Evolutionary conservation across 2,797 vertebrate genomes (phyloP), one percentile per base, ranked within the genome.

Genomic region (Pseudopleuronectes americanus): DNA sequence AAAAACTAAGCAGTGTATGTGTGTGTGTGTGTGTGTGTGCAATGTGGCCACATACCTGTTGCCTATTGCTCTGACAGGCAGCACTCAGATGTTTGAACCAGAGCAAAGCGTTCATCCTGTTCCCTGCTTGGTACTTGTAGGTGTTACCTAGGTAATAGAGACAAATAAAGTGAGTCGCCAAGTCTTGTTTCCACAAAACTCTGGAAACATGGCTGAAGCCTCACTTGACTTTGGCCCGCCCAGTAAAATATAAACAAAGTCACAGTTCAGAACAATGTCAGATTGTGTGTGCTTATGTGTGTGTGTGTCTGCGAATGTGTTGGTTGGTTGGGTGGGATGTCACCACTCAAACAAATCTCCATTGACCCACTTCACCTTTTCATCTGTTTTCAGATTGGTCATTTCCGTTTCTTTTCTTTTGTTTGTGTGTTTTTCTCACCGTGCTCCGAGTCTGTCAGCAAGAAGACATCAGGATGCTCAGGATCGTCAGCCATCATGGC

Each of bases 31-130:
- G 9, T 19, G 43, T 13, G 33, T 8, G 9, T 9, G 2, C 31
- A 3, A 33, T 33, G 31, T 48, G 83, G 90, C 72, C 94, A 92
- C 95, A 84, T 88, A 99, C 98, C 98, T 97, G 98, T 84, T 97
- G 97, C 86, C 94, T 96, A 93, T 99, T 97, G 91, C 97, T 98
- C 93, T 97, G 97, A 93, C 98, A 99, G 81, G 98, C 97, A 68
- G 96, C 94, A 63, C 96, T 99, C 89, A 99, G 90, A 87, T 99
- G 98, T 92, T 99, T 99, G 88, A 97, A 98, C 98, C 98, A 99
- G 31, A 97, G 92, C 94, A 95, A 91, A 26, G 98, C 98, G 0
- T 98, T 99, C 92, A 93, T 96, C 87, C 95, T 93, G 91, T 93
- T 98, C 76, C 97, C 98, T 73, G 98, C 97, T 91, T 99, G 98